Conservation (phyloP, 1,140 invertebrate genomes). For the Hypsibius dujardini region DNA sequence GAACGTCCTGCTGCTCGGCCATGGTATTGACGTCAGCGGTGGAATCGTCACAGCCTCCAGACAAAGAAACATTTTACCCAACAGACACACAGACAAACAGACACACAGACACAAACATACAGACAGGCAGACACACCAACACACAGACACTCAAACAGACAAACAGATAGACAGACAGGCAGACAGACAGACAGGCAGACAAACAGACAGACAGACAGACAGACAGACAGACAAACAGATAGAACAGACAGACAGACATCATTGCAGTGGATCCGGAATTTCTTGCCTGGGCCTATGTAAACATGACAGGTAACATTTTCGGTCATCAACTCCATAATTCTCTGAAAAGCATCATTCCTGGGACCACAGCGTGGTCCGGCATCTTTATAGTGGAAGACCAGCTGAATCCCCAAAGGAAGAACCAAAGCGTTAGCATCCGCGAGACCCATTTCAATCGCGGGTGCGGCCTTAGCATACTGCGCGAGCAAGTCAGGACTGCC, state of each 20-base stretch:
- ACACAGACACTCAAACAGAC: too few species aligned
- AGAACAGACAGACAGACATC: too few species aligned
- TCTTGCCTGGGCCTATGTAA: background rate
- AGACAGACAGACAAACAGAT: too few species aligned
- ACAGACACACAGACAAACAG: too few species aligned
- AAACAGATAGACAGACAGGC: too few species aligned
- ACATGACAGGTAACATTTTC: background rate
- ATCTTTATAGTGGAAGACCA: background rate
- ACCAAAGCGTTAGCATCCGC: background rate
- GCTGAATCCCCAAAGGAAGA: background rate
- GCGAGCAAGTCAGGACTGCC: background rate
- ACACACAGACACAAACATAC: too few species aligned
- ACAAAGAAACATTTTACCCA: too few species aligned
- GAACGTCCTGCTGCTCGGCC: background rate
- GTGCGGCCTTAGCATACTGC: background rate
- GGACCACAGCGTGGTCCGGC: background rate
- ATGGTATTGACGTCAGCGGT: background rate
- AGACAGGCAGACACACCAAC: too few species aligned
- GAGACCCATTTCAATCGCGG: background rate
- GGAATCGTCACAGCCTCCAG: background rate
- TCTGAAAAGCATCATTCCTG: background rate
- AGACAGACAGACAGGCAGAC: too few species aligned
- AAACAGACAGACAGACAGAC: too few species aligned
- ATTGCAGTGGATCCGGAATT: too few species aligned
- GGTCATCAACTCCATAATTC: background rate